These are phyloP conservation scores for Periplaneta americana DNA, from an alignment of 1,140 invertebrate genomes.

Conservation along the genomic window DNA sequence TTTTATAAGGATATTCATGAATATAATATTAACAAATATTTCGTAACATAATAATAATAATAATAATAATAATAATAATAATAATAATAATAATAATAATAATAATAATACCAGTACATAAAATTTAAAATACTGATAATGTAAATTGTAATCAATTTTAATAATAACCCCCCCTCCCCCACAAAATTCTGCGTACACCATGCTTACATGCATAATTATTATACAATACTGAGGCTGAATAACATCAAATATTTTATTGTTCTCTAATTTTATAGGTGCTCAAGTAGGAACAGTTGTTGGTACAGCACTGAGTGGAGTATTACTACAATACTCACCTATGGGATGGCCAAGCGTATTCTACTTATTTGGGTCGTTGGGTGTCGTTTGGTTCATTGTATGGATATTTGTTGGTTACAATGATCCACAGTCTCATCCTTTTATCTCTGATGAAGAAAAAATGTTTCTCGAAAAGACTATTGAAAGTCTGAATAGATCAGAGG, in stretches of 20 bases:
- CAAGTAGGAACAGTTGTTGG: conserved; percentile 74
- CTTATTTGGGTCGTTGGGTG: conserved; percentile 65
- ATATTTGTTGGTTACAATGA: conserved; percentile 66
- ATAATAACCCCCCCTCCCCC: too few relatives aligned
- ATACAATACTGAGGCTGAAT: neutral
- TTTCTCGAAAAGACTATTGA: conserved; percentile 37
- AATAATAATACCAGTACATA: too few relatives aligned
- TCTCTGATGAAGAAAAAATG: conserved; percentile 68
- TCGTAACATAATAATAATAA: too few relatives aligned
- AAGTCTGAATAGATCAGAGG: neutral
- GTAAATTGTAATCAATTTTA: too few relatives aligned
- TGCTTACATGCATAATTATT: neutral
- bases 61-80: too few relatives aligned
- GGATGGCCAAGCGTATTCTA: conserved; percentile 77
- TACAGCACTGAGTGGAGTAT: conserved; percentile 64
- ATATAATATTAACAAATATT: too few relatives aligned
- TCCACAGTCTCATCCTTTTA: conserved; percentile 77
- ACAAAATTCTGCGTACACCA: too few relatives aligned
- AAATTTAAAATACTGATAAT: too few relatives aligned
- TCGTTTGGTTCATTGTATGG: conserved; percentile 70
- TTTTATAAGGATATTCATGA: too few relatives aligned
- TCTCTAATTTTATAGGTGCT: conserved; percentile 40
- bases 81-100: too few relatives aligned
- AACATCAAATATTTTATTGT: neutral
- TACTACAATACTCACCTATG: conserved; percentile 52